A percentile compares a stretch with the other conserved stretches of the same genome.
These are phyloP conservation scores for Dallia pectoralis DNA, from an alignment of 2,797 vertebrate genomes.

Conservation along the genomic window DNA sequence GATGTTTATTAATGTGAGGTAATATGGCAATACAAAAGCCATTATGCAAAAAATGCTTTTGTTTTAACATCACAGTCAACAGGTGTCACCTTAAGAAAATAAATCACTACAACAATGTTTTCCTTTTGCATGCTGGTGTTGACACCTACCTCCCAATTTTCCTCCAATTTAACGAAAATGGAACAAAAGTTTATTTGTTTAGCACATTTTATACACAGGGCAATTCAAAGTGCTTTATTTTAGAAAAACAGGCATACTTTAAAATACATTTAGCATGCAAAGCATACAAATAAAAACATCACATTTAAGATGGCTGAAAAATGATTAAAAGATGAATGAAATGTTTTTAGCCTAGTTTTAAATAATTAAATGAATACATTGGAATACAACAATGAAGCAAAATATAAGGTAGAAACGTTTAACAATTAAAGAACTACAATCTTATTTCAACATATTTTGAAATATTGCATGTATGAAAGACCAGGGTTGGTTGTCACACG, in stretches of 20 bases:
- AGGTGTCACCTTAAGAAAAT: not conserved
- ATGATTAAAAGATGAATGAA: no score
- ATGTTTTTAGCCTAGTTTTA: no score
- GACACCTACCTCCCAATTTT: not conserved
- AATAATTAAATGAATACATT: no score
- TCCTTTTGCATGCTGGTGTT: not conserved
- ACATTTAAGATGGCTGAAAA: no score
- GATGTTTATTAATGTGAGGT: conserved; percentile 2
- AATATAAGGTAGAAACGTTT: not conserved
- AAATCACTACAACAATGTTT: no score
- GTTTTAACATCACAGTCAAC: not conserved
- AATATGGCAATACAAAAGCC: conserved; percentile 4
- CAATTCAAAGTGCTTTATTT: no score
- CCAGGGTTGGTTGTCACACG: no score
- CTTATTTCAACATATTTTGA: not conserved
- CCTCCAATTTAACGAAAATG: not conserved
- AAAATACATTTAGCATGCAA: no score
- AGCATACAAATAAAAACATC: no score
- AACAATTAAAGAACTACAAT: not conserved
- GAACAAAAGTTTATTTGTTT: no score
- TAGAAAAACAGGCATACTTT: no score
- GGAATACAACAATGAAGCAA: not conserved
- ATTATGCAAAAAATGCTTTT: not conserved
- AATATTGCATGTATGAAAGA: not conserved
- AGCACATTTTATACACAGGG: no score